These are phyloP conservation scores for Eriocheir sinensis DNA, from an alignment of 1,140 invertebrate species.

Conservation along the genomic window DNA sequence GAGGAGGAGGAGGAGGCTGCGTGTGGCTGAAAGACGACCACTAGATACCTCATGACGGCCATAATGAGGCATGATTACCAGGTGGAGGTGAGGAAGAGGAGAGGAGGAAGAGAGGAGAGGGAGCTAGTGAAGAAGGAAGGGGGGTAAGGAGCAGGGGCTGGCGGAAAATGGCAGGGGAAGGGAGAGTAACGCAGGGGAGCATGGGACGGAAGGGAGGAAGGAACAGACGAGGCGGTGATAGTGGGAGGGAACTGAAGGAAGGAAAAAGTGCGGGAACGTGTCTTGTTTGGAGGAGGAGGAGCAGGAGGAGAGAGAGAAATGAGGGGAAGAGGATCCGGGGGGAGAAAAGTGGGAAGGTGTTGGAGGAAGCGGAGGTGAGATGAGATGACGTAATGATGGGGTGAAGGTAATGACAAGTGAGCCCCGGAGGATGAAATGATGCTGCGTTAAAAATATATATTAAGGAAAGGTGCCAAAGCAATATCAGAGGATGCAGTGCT, in stretches of 20 bases:
- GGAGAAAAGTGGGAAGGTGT: background rate
- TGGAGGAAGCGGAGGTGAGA: background rate
- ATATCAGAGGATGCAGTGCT: background rate
- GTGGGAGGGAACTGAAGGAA: background rate
- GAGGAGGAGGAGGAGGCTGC: no score
- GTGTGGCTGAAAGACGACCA: no score
- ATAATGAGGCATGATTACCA: constrained; percentile 4
- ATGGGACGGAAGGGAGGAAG: background rate
- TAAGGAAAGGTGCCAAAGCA: no score
- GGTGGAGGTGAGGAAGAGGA: background rate
- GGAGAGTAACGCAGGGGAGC: background rate
- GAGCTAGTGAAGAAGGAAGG: no score
- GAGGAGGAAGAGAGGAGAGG: no score
- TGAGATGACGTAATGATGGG: background rate
- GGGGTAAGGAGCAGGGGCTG: background rate
- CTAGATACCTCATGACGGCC: background rate
- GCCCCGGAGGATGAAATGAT: no score
- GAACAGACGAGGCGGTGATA: background rate
- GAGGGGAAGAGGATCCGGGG: background rate
- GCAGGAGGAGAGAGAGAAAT: background rate
- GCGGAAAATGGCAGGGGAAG: background rate
- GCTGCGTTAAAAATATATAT: no score
- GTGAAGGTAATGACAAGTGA: background rate
- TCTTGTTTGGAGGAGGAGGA: background rate
- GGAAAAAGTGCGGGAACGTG: background rate